Conservation (phyloP, 2,797 vertebrate species). For the Pristis pectinata region DNA sequence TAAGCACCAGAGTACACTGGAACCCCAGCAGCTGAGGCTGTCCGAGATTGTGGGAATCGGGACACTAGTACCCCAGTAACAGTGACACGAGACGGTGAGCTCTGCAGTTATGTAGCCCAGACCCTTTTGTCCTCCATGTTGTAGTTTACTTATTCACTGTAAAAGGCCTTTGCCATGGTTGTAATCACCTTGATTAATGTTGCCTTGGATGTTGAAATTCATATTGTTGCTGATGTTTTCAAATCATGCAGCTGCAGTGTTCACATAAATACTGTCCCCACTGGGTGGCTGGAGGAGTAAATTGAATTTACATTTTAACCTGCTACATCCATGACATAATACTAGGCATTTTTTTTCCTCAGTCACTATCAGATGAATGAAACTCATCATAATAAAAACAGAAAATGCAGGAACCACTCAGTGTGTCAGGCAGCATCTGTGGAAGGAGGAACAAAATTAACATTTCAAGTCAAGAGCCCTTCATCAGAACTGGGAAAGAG, state of each 20-base stretch:
- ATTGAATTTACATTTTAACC: background rate
- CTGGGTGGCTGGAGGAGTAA: too few species aligned
- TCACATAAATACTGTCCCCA: background rate
- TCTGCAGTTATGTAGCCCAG: background rate
- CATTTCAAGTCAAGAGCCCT: too few species aligned
- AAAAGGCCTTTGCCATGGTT: background rate
- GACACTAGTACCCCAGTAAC: background rate
- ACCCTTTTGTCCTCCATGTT: background rate
- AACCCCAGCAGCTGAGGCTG: background rate
- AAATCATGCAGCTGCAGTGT: background rate
- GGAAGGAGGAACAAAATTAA: too few species aligned
- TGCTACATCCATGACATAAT: background rate
- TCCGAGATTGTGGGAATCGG: background rate
- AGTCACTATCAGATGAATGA: background rate
- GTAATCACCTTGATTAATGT: background rate
- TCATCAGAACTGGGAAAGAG: too few species aligned
- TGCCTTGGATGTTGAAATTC: background rate
- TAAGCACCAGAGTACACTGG: constrained; percentile 45
- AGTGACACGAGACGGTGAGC: background rate
- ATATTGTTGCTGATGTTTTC: background rate
- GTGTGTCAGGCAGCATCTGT: too few species aligned
- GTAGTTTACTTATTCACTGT: background rate
- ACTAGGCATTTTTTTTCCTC: background rate
- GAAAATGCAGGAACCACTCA: too few species aligned
- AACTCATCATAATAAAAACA: background rate